Conservation (phyloP, 2,888 invertebrate species). For the Nomada fabriciana region DNA sequence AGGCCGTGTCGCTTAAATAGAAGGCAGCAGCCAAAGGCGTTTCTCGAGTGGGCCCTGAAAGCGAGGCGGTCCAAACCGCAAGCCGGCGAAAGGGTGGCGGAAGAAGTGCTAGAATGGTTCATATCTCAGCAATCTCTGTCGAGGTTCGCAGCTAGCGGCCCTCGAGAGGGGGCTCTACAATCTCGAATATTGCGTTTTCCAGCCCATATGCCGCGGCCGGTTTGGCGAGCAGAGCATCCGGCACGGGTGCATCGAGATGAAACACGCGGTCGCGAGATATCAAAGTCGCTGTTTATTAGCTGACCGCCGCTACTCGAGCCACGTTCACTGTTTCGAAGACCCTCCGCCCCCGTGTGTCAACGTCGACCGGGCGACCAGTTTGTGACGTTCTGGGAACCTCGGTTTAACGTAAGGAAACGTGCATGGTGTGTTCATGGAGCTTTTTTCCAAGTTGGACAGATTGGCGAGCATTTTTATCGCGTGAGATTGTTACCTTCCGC, state of each 20-base stretch:
- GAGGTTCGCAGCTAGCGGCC: constrained; percentile 80
- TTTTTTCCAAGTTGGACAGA: no score
- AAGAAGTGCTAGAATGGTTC: constrained; percentile 73
- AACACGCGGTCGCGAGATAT: constrained; percentile 34
- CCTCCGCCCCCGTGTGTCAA: background rate
- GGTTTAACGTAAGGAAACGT: no score
- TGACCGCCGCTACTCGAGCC: background rate
- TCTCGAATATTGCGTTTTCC: constrained; percentile 78
- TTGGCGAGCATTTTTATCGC: background rate
- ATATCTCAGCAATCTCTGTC: constrained; percentile 82
- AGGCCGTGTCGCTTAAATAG: constrained; percentile 80
- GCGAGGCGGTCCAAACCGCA: constrained; percentile 54
- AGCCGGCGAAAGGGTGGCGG: constrained; percentile 53
- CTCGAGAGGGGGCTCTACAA: constrained; percentile 76
- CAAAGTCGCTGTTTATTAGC: constrained; percentile 34
- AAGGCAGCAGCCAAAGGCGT: constrained; percentile 78
- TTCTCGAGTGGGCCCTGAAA: constrained; percentile 81
- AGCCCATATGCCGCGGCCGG: constrained; percentile 38
- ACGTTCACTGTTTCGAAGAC: background rate
- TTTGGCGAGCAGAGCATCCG: constrained; percentile 1
- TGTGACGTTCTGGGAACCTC: no score
- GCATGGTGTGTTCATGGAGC: no score
- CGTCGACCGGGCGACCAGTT: no score
- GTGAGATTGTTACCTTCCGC: background rate
- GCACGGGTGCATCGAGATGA: constrained; percentile 20